A percentile compares a stretch with the other conserved stretches of the same genome.
Conservation (phyloP, 2,797 vertebrate species). For the Rhynchonycteris naso region DNA sequence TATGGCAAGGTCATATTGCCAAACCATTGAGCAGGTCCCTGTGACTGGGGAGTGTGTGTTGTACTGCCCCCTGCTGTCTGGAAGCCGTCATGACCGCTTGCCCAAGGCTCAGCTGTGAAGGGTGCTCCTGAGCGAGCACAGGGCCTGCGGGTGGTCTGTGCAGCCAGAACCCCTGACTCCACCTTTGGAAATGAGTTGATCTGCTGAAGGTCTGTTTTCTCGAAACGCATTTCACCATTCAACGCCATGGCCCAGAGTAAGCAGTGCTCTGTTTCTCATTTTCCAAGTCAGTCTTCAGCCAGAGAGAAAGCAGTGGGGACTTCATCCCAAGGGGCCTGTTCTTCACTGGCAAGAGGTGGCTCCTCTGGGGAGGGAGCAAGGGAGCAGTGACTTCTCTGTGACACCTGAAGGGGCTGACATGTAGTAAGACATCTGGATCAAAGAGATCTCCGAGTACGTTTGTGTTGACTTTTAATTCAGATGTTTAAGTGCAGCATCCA, state of each 20-base stretch:
- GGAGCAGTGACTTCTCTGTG: background rate
- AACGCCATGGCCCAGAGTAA: background rate
- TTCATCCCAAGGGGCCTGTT: background rate
- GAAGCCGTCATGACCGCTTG: background rate
- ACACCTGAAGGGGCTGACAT: background rate
- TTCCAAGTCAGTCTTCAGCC: background rate
- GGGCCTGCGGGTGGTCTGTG: background rate
- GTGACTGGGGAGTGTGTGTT: background rate
- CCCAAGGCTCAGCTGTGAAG: background rate
- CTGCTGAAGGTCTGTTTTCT: background rate
- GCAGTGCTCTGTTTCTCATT: background rate
- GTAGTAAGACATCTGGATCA: background rate
- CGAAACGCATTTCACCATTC: background rate
- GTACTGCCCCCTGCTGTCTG: constrained; percentile 34
- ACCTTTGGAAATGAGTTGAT: background rate
- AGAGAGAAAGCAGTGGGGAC: background rate
- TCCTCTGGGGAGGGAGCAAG: background rate
- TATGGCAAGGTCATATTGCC: background rate
- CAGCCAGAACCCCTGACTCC: background rate
- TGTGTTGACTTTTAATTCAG: background rate
- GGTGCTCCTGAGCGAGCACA: too few relatives aligned
- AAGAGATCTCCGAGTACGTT: background rate
- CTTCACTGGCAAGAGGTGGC: background rate
- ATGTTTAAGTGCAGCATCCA: background rate
- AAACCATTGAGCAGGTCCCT: background rate